Percentiles rank a stretch among this genome's conserved stretches.
Conservation (phyloP, 2,113 vertebrate genomes). For the Sitta europaea region DNA sequence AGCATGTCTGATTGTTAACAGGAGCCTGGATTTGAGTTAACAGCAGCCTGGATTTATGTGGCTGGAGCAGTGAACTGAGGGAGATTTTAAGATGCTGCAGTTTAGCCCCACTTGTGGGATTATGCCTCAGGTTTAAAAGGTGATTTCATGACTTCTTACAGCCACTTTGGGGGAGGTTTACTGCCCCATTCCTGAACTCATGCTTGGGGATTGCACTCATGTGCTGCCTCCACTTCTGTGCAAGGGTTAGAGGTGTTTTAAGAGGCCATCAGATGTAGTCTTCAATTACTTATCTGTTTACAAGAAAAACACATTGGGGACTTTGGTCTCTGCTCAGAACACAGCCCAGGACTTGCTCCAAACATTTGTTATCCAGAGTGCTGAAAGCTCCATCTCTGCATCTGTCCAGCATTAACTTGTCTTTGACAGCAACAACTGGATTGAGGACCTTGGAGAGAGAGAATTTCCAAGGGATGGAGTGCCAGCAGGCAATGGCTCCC, state of each 20-base stretch:
- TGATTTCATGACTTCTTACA: not conserved
- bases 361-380: not conserved
- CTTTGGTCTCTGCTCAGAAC: not conserved
- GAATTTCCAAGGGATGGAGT: not conserved
- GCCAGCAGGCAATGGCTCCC: too few species aligned
- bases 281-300: not conserved
- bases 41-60: not conserved
- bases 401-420: not conserved
- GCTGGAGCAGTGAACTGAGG: not conserved
- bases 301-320: not conserved
- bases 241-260: not conserved
- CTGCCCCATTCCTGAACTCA: not conserved
- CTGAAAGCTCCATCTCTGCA: not conserved
- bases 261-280: not conserved
- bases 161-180: not conserved
- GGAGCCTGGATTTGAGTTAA: not conserved
- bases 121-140: not conserved
- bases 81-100: not conserved
- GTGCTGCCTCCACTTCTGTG: not conserved
- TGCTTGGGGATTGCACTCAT: not conserved
- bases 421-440: not conserved
- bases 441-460: not conserved
- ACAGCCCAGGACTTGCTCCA: not conserved
- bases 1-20: not conserved
- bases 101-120: not conserved